Conservation (phyloP, 1,140 invertebrate species). For the Ceratosolen fusciceps region DNA sequence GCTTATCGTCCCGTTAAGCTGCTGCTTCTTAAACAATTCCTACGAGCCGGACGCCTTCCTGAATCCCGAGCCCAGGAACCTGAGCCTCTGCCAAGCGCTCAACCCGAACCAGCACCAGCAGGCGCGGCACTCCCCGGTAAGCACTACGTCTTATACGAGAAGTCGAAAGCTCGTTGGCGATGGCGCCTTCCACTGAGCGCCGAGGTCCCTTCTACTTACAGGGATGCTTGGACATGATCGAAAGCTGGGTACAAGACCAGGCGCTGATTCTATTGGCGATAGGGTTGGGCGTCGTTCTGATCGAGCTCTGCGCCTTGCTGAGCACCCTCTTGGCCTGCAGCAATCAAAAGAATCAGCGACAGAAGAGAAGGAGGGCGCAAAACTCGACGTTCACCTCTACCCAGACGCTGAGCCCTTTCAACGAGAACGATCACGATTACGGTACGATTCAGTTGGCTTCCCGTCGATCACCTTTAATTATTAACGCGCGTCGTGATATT, state of each 20-base stretch:
- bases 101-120: conserved; percentile 74
- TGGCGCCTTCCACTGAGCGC: too few relatives aligned
- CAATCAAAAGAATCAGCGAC: conserved; percentile 63
- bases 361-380: conserved; percentile 52
- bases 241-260: conserved; percentile 84
- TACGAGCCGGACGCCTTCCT: conserved; percentile 76
- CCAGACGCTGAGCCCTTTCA: conserved; percentile 65
- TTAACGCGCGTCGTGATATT: too few relatives aligned
- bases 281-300: conserved; percentile 76
- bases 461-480: too few relatives aligned
- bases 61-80: conserved; percentile 82
- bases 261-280: conserved; percentile 80
- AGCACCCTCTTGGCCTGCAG: conserved; percentile 80
- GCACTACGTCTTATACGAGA: conserved; percentile 31
- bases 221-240: conserved; percentile 80
- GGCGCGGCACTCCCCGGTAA: conserved; percentile 76
- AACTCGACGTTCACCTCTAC: conserved; percentile 66
- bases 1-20: conserved; percentile 82
- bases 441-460: conserved; percentile 52
- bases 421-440: conserved; percentile 65
- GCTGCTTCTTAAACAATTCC: conserved; percentile 80
- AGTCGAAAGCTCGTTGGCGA: background rate
- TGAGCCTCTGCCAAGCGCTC: conserved; percentile 79
- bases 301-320: conserved; percentile 80
- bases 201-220: conserved; percentile 54